phyloP scores from a whole-genome alignment of 2,888 invertebrate genomes.

The Lasioglossum oenotherae region DNA sequence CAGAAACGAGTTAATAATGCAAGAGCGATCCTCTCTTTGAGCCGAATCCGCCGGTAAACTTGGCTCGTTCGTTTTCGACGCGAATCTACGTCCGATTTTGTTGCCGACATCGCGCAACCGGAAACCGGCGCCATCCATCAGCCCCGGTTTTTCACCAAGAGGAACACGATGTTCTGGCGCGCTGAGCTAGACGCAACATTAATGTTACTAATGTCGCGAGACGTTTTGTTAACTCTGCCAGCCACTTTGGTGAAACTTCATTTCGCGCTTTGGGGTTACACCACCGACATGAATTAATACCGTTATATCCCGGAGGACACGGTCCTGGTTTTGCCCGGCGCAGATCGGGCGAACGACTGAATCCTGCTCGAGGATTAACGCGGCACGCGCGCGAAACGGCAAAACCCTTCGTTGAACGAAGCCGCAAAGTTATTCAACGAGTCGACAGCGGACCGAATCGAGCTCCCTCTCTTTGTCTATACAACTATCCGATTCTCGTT shows the following conservation, averaged over 20 bases:
- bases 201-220: constrained; percentile 58
- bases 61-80: constrained; percentile 1
- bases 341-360: constrained; percentile 38
- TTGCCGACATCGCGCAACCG: neutral
- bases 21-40: neutral
- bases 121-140: constrained; percentile 26
- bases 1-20: constrained; percentile 8
- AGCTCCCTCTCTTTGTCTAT: neutral
- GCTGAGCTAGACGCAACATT: constrained; percentile 33
- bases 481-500: neutral
- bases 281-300: constrained; percentile 55
- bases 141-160: neutral
- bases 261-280: constrained; percentile 19
- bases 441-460: neutral
- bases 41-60: neutral
- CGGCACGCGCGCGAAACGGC: constrained; percentile 20
- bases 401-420: neutral
- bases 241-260: constrained; percentile 51
- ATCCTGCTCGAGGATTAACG: constrained; percentile 55
- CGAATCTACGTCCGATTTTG: neutral
- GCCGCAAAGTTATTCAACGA: neutral
- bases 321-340: constrained; percentile 44
- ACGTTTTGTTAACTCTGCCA: constrained; percentile 59
- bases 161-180: neutral
- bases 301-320: constrained; percentile 19